Evolutionary conservation across 2,797 vertebrate species (phyloP).

Genomic region (Danio aesculapii): DNA sequence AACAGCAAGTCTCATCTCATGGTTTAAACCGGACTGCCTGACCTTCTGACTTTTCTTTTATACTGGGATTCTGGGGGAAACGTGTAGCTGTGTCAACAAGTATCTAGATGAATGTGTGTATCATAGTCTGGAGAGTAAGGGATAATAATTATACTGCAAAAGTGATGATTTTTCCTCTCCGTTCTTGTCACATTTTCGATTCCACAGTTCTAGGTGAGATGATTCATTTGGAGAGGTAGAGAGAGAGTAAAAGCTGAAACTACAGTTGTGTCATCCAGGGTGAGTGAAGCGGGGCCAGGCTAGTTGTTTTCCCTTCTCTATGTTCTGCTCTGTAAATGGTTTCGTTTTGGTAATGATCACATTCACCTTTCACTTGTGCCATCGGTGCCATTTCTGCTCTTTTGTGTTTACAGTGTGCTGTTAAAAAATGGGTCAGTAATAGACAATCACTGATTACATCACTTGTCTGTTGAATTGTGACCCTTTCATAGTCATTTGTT

Average conservation of each 20-base stretch:
- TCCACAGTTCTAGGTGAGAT: background rate
- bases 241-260: slow-evolving; percentile 26
- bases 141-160: background rate
- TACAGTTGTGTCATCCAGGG: slow-evolving; percentile 29
- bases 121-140: background rate
- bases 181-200: slow-evolving; percentile 10
- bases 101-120: slow-evolving; percentile 66
- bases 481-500: background rate
- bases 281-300: slow-evolving; percentile 14
- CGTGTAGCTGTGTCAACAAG: slow-evolving; percentile 73
- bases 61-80: slow-evolving; percentile 62
- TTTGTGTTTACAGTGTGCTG: slow-evolving; percentile 10
- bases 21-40: slow-evolving; percentile 53
- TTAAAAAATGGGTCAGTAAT: slow-evolving; percentile 54
- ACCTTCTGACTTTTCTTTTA: slow-evolving; percentile 35
- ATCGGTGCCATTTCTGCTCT: slow-evolving; percentile 70
- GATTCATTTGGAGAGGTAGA: background rate
- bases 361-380: slow-evolving; percentile 36
- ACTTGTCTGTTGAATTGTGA: slow-evolving; percentile 31
- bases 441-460: slow-evolving; percentile 73
- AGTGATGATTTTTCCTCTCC: background rate
- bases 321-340: slow-evolving; percentile 54
- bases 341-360: slow-evolving; percentile 12
- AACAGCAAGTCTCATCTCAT: slow-evolving; percentile 56
- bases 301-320: slow-evolving; percentile 52